phyloP scores from a whole-genome alignment of 2,113 vertebrate species.

The Odontesthes bonariensis region DNA sequence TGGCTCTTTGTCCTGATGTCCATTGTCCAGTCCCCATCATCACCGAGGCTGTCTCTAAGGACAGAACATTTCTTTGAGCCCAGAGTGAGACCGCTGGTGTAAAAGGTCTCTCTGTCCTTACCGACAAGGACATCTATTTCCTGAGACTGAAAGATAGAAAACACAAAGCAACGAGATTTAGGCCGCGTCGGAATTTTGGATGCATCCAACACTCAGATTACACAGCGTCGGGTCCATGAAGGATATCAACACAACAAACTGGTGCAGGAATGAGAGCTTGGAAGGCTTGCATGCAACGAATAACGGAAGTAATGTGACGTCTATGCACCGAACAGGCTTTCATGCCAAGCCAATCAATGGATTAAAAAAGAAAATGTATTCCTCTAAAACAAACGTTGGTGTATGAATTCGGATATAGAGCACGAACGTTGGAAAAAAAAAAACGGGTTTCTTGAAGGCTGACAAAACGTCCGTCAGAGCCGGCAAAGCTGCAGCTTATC shows the following conservation, averaged over 20 bases:
- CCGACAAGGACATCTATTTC: slow-evolving; percentile 96
- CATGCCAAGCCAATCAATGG: slow-evolving; percentile 11
- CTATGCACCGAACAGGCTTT: slow-evolving; percentile 10
- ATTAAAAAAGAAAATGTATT: not conserved
- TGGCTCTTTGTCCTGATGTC: slow-evolving; percentile 98
- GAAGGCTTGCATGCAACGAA: no score
- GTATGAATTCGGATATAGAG: no score
- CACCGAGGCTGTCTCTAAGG: slow-evolving; percentile 93
- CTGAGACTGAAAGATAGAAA: slow-evolving; percentile 81
- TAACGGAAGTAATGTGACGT: slow-evolving; percentile 43
- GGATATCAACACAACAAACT: not conserved
- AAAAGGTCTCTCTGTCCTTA: slow-evolving; percentile 96
- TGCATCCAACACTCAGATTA: no score
- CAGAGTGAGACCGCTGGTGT: slow-evolving; percentile 93
- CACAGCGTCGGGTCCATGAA: no score
- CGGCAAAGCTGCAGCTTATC: slow-evolving; percentile 57
- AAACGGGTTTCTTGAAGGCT: not conserved
- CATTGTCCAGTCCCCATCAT: slow-evolving; percentile 95
- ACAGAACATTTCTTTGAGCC: slow-evolving; percentile 98
- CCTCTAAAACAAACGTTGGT: not conserved
- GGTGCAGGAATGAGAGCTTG: not conserved
- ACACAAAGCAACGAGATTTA: not conserved
- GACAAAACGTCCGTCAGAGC: slow-evolving; percentile 3
- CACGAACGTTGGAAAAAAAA: no score
- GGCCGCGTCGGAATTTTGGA: not conserved